phyloP scores from a whole-genome alignment of 1,140 invertebrate species.

The Cyclargus thomasi region DNA sequence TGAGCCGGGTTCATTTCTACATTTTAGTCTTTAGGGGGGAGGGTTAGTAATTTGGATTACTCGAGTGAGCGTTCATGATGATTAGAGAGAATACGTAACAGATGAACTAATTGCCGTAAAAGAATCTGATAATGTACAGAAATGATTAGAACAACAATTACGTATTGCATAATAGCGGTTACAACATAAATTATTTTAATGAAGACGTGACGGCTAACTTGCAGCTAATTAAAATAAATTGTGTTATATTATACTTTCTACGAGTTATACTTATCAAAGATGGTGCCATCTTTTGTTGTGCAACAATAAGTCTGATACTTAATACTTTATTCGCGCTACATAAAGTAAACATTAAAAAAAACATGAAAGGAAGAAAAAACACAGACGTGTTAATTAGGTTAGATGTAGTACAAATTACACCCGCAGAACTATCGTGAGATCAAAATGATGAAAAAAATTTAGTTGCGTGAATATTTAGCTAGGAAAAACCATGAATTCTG shows the following conservation, averaged over 20 bases:
- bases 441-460: too few species aligned
- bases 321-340: too few species aligned
- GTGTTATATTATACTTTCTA: background rate
- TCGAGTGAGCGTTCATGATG: background rate
- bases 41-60: background rate
- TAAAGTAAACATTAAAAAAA: too few species aligned
- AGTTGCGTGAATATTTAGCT: too few species aligned
- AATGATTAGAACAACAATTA: background rate
- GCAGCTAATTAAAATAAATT: conserved; percentile 1
- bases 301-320: background rate
- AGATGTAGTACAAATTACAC: too few species aligned
- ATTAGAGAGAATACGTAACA: background rate
- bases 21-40: too few species aligned
- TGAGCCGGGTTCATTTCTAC: too few species aligned
- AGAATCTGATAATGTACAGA: background rate
- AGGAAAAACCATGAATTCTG: too few species aligned
- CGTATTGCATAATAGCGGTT: background rate
- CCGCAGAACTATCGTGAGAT: too few species aligned
- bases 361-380: too few species aligned
- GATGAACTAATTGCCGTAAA: background rate
- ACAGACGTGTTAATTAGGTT: too few species aligned
- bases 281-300: background rate
- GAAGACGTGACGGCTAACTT: conserved; percentile 2
- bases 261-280: background rate
- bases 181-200: background rate